Evolutionary conservation across 92 coral and sea anemone genomes (phyloP).

Genomic region (Blastomussa wellsi): DNA sequence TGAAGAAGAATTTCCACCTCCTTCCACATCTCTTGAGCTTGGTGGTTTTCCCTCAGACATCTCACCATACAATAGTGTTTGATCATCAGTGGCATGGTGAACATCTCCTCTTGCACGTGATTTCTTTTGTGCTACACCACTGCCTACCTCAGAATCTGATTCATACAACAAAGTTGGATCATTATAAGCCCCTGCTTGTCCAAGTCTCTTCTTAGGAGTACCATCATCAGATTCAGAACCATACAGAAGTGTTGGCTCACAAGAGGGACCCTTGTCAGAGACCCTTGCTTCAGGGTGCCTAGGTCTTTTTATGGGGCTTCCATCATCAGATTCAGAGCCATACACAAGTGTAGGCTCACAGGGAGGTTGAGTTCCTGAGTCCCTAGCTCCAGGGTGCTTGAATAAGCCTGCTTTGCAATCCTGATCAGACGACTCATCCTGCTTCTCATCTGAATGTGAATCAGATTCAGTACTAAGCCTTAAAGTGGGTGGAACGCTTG

Average conservation of each 20-base stretch:
- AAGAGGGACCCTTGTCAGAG: slow-evolving; percentile 12
- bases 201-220: slow-evolving; percentile 27
- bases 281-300: slow-evolving; percentile 26
- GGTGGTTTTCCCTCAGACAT: neutral
- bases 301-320: slow-evolving; percentile 36
- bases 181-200: neutral
- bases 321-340: slow-evolving; percentile 48
- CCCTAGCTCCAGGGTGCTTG: slow-evolving; percentile 17
- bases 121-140: neutral
- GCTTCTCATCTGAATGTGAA: slow-evolving; percentile 26
- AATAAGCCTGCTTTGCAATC: neutral
- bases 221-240: slow-evolving; percentile 44
- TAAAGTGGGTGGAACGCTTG: slow-evolving; percentile 28
- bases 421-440: neutral
- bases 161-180: slow-evolving; percentile 30
- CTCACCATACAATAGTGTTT: neutral
- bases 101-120: neutral
- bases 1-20: neutral
- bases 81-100: neutral
- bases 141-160: slow-evolving; percentile 29
- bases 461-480: slow-evolving; percentile 42
- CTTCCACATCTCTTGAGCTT: neutral
- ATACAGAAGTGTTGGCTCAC: slow-evolving; percentile 40
- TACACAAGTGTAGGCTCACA: slow-evolving; percentile 46
- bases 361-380: slow-evolving; percentile 18